A percentile compares a stretch with the other conserved stretches of the same genome.
These are phyloP conservation scores for Mesorhabditis spiculigera DNA, from an alignment of 2,888 invertebrate genomes.

Conservation along the genomic window DNA sequence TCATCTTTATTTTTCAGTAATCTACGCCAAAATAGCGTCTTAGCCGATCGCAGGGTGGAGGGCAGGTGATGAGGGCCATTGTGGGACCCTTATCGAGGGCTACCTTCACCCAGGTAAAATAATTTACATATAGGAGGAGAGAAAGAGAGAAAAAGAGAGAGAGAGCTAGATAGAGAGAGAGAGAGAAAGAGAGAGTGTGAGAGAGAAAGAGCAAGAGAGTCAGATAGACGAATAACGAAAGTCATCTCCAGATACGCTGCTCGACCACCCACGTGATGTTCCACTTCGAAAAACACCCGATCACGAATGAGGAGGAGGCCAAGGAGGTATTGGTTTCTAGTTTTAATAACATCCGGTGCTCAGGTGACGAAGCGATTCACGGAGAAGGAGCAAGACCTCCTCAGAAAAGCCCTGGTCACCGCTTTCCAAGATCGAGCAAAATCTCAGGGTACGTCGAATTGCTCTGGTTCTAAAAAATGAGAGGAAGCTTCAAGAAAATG, in stretches of 20 bases:
- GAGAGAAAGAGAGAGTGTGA: conserved; percentile 1
- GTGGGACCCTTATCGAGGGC: not conserved
- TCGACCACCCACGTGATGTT: not conserved
- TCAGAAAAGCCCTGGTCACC: conserved; percentile 25
- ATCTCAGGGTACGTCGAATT: not conserved
- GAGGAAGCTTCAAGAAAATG: not conserved
- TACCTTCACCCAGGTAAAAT: not conserved
- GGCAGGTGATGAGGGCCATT: conserved; percentile 10
- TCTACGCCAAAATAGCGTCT: not conserved
- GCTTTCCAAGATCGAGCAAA: not conserved
- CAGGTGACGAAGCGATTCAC: conserved; percentile 26
- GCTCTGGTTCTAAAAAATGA: not conserved
- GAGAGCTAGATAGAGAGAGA: conserved; percentile 10
- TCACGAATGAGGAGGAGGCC: not conserved
- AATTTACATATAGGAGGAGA: not conserved
- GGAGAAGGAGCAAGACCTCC: conserved; percentile 21
- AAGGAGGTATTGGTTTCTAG: not conserved
- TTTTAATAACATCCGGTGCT: not conserved
- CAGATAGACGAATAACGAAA: not conserved
- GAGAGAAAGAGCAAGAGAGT: not conserved
- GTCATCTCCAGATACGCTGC: conserved; percentile 10
- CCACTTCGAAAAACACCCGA: not conserved
- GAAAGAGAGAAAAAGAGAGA: conserved; percentile 9
- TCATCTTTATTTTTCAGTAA: not conserved
- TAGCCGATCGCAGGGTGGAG: not conserved